Evolutionary conservation across 1,140 invertebrate species (phyloP).

Genomic region (Ganaspis sp.): DNA sequence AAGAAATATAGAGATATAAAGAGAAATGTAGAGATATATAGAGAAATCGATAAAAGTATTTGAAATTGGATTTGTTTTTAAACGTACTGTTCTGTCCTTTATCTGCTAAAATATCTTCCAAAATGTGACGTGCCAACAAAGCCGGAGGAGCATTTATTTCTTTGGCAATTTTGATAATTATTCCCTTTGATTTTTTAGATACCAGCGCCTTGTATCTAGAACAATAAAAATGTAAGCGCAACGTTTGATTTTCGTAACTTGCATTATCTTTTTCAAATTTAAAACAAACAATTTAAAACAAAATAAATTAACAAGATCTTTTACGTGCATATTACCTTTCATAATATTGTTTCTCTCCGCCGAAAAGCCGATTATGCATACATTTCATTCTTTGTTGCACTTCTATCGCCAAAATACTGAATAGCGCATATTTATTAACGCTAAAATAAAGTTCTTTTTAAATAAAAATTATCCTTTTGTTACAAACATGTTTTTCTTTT

Average conservation of each 20-base stretch:
- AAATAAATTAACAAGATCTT: too few relatives aligned
- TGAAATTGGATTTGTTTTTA: too few relatives aligned
- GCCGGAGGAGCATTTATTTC: slow-evolving; percentile 79
- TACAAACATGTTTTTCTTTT: too few relatives aligned
- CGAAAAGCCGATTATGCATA: slow-evolving; percentile 60
- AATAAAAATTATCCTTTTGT: too few relatives aligned
- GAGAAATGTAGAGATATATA: too few relatives aligned
- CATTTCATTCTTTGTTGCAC: slow-evolving; percentile 72
- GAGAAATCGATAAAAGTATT: too few relatives aligned
- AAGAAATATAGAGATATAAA: too few relatives aligned
- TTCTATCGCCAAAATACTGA: slow-evolving; percentile 76
- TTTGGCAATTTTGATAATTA: slow-evolving; percentile 79
- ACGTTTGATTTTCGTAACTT: neutral
- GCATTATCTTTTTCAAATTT: neutral
- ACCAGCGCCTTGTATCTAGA: slow-evolving; percentile 59
- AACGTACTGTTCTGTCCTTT: slow-evolving; percentile 53
- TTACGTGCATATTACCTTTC: too few relatives aligned
- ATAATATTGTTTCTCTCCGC: slow-evolving; percentile 53
- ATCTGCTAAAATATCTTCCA: slow-evolving; percentile 78
- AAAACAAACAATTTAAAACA: slow-evolving; percentile 37
- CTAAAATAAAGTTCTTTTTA: slow-evolving; percentile 46
- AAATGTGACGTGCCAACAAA: slow-evolving; percentile 80
- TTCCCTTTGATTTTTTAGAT: slow-evolving; percentile 70
- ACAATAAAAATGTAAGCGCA: slow-evolving; percentile 22
- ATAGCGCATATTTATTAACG: slow-evolving; percentile 67